Conservation (phyloP, 1,140 invertebrate species). For the Adelges cooleyi region DNA sequence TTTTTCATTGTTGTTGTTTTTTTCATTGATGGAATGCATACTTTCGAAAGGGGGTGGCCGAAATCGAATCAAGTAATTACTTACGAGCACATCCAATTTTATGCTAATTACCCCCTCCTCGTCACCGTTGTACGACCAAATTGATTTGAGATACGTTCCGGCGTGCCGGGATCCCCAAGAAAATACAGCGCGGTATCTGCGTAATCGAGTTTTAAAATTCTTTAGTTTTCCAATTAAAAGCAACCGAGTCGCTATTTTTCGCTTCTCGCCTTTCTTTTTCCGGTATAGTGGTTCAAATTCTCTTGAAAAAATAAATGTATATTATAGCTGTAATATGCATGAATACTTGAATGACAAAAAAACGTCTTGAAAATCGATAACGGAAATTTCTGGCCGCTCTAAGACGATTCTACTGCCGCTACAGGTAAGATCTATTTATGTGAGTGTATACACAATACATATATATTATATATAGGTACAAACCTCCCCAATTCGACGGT, state of each 20-base stretch:
- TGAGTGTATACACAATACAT: too few relatives aligned
- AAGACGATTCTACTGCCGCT: too few relatives aligned
- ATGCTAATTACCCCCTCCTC: constrained; percentile 16
- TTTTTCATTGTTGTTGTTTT: constrained; percentile 1
- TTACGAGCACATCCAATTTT: constrained; percentile 26
- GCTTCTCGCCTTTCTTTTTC: not conserved
- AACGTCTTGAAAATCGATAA: too few relatives aligned
- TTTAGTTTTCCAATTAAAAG: constrained; percentile 28
- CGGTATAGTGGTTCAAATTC: not conserved
- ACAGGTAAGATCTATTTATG: too few relatives aligned
- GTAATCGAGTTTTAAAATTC: constrained; percentile 28
- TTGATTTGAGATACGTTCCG: constrained; percentile 24
- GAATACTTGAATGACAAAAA: too few relatives aligned
- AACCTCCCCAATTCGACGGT: too few relatives aligned
- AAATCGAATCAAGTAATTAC: constrained; percentile 28
- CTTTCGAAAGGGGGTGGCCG: not conserved
- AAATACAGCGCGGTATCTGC: not conserved
- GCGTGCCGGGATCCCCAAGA: constrained; percentile 3
- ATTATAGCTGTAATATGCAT: too few relatives aligned
- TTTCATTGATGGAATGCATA: not conserved
- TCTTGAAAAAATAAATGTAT: not conserved
- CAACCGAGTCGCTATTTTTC: not conserved
- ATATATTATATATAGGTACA: too few relatives aligned
- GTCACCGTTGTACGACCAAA: not conserved
- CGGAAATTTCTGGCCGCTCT: too few relatives aligned